Evolutionary conservation across 2,888 invertebrate genomes (phyloP).

Genomic region (Congeria kusceri): DNA sequence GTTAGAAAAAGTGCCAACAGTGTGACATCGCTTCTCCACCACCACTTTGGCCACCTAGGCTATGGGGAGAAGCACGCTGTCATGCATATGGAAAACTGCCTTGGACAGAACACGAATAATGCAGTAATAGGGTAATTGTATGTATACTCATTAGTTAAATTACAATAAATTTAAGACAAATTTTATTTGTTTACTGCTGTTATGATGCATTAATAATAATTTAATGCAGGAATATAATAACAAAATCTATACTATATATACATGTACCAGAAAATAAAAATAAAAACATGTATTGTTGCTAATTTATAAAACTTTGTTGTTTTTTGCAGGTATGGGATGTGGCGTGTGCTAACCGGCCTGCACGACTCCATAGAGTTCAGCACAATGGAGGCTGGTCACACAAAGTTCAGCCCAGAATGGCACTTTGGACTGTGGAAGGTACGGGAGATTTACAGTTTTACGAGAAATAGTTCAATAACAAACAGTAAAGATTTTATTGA

Average conservation of each 20-base stretch:
- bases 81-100: conserved; percentile 64
- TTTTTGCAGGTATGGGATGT: conserved; percentile 25
- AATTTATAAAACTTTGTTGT: neutral
- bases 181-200: neutral
- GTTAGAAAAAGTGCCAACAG: conserved; percentile 62
- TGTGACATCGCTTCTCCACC: conserved; percentile 55
- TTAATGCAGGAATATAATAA: neutral
- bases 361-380: conserved; percentile 30
- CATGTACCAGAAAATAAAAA: too few relatives aligned
- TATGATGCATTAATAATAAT: neutral
- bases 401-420: conserved; percentile 52
- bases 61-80: conserved; percentile 51
- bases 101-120: conserved; percentile 68
- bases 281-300: neutral
- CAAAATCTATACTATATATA: neutral
- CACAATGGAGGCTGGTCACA: conserved; percentile 46
- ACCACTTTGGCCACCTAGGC: conserved; percentile 56
- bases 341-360: conserved; percentile 42
- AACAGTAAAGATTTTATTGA: too few relatives aligned
- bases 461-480: too few relatives aligned
- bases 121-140: conserved; percentile 46
- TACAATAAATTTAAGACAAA: neutral
- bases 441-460: neutral
- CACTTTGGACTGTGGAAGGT: conserved; percentile 52
- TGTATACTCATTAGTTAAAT: conserved; percentile 10